Conservation (phyloP, 2,113 vertebrate species). For the Paramormyrops kingsleyae region DNA sequence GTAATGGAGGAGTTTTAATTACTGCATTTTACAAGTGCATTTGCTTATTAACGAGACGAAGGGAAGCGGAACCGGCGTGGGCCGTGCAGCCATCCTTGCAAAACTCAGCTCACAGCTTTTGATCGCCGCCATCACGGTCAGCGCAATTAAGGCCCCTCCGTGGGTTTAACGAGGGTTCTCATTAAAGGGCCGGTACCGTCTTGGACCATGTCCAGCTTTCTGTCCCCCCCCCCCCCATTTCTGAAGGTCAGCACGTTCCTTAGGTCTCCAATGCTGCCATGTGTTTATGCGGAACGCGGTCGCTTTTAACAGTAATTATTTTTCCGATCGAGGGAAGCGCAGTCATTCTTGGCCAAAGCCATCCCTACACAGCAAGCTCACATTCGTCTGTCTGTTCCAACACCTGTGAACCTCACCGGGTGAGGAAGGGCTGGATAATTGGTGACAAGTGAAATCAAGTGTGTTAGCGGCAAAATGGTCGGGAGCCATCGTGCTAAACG, state of each 20-base stretch:
- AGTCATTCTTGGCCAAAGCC: neutral
- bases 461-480: neutral
- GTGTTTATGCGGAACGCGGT: neutral
- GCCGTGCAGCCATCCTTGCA: neutral
- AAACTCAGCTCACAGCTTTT: neutral
- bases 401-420: neutral
- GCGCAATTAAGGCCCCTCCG: neutral
- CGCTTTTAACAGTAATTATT: neutral
- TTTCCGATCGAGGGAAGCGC: neutral
- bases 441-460: neutral
- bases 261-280: neutral
- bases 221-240: too few relatives aligned
- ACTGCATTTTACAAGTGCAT: conserved; percentile 5
- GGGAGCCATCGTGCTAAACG: neutral
- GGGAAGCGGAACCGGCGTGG: neutral
- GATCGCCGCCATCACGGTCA: neutral
- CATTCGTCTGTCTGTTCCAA: neutral
- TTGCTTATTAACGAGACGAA: conserved; percentile 11
- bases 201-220: neutral
- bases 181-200: neutral
- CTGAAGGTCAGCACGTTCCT: conserved; percentile 5
- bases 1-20: conserved; percentile 1
- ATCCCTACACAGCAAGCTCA: neutral
- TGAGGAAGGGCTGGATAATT: neutral
- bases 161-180: neutral